Percentiles rank a stretch among this genome's conserved stretches.
These are phyloP conservation scores for Pseudomugil gertrudae DNA, from an alignment of 2,797 vertebrate genomes.

Conservation along the genomic window DNA sequence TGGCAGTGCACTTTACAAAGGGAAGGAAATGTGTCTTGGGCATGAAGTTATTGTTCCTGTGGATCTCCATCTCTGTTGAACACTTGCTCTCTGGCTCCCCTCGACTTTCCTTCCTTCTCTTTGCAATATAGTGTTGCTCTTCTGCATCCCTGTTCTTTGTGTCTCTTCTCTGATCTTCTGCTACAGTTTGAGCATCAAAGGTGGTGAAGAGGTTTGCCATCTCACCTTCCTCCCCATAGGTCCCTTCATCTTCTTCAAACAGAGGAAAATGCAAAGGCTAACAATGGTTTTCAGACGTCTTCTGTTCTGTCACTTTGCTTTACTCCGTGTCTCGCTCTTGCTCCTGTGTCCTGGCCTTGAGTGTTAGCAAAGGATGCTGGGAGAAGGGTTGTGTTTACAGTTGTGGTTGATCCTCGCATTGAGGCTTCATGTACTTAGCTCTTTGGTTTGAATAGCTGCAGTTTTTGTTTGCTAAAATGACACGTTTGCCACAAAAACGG, in stretches of 20 bases:
- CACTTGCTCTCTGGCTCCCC: slow-evolving; percentile 11
- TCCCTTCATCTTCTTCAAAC: slow-evolving; percentile 78
- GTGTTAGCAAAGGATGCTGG: slow-evolving; percentile 27
- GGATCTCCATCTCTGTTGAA: slow-evolving; percentile 34
- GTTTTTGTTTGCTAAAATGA: neutral
- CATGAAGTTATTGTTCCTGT: slow-evolving; percentile 16
- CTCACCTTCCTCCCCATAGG: slow-evolving; percentile 48
- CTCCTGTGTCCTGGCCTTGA: slow-evolving; percentile 3
- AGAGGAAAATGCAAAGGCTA: slow-evolving; percentile 63
- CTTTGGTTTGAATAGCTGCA: neutral
- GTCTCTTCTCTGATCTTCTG: slow-evolving; percentile 73
- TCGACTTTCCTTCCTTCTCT: slow-evolving; percentile 4
- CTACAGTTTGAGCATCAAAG: slow-evolving; percentile 74
- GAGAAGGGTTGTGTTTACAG: slow-evolving; percentile 14
- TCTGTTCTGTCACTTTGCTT: slow-evolving; percentile 7
- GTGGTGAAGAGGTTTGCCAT: slow-evolving; percentile 76
- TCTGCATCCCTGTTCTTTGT: slow-evolving; percentile 53
- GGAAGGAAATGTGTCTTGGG: slow-evolving; percentile 16
- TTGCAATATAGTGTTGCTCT: slow-evolving; percentile 38
- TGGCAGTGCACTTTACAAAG: slow-evolving; percentile 35
- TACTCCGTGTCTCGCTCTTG: neutral
- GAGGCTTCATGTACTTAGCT: neutral
- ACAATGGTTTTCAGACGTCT: slow-evolving; percentile 46
- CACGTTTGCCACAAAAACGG: neutral
- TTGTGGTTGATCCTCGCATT: slow-evolving; percentile 21